phyloP scores from a whole-genome alignment of 2,888 invertebrate species.

The Eucera pruinosa region DNA sequence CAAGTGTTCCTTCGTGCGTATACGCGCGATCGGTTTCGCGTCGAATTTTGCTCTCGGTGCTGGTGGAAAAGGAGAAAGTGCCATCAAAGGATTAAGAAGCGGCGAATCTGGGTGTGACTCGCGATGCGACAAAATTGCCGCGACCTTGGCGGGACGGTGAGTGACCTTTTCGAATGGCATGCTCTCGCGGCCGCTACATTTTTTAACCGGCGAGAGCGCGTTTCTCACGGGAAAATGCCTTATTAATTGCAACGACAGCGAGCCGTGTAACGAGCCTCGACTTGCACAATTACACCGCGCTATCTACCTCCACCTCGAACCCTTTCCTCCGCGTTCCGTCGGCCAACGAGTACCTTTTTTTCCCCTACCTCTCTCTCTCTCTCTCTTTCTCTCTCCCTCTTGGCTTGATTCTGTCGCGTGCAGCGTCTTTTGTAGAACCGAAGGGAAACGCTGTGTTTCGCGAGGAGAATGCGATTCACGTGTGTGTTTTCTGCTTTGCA shows the following conservation, averaged over 20 bases:
- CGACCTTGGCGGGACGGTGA: constrained; percentile 80
- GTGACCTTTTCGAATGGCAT: constrained; percentile 75
- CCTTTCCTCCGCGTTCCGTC: constrained; percentile 1
- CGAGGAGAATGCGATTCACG: constrained; percentile 21
- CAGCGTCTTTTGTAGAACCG: background rate
- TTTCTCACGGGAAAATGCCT: constrained; percentile 78
- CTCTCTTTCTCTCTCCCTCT: background rate
- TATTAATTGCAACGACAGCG: constrained; percentile 57
- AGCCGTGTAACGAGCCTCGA: constrained; percentile 42
- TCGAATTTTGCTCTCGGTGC: background rate
- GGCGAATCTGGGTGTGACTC: constrained; percentile 30
- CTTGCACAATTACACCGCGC: constrained; percentile 28
- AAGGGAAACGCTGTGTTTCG: background rate
- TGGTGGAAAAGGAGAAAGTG: constrained; percentile 19
- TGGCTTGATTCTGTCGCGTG: too few species aligned
- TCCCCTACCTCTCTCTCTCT: too few species aligned
- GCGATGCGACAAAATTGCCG: constrained; percentile 47
- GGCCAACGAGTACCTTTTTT: background rate
- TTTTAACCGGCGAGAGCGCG: constrained; percentile 19
- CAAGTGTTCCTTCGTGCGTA: background rate
- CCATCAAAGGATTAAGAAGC: constrained; percentile 28
- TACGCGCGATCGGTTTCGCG: constrained; percentile 4
- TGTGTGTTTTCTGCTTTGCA: constrained; percentile 14
- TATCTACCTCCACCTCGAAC: background rate
- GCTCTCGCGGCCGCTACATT: constrained; percentile 36